A percentile compares a stretch with the other conserved stretches of the same genome.
These are phyloP conservation scores for Magallana nippona DNA, from an alignment of 2,888 invertebrate genomes.

Conservation along the genomic window DNA sequence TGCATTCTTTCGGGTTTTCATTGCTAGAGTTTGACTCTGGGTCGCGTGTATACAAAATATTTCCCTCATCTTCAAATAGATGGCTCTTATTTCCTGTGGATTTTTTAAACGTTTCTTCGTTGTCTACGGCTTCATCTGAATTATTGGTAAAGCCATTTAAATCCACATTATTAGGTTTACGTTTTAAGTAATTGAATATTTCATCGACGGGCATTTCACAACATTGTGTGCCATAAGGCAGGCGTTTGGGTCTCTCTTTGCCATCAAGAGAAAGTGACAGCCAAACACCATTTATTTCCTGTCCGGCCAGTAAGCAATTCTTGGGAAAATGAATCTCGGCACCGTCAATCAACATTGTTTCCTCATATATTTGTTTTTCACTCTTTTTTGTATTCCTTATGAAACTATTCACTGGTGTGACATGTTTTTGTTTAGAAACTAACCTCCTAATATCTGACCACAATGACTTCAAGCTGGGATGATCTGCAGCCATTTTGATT, in stretches of 20 bases:
- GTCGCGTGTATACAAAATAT: not conserved
- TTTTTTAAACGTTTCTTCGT: not conserved
- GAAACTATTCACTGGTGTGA: too few relatives aligned
- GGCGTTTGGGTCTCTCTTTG: not conserved
- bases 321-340: not conserved
- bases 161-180: not conserved
- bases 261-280: not conserved
- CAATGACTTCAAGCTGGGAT: too few relatives aligned
- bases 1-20: not conserved
- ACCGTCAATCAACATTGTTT: not conserved
- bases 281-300: conserved; percentile 1
- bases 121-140: not conserved
- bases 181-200: not conserved
- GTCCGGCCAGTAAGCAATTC: not conserved
- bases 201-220: not conserved
- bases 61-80: not conserved
- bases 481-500: too few relatives aligned
- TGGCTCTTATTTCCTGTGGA: not conserved
- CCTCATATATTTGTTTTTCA: not conserved
- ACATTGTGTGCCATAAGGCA: conserved; percentile 7
- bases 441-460: too few relatives aligned
- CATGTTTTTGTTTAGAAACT: too few relatives aligned
- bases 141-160: not conserved
- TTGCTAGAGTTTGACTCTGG: not conserved
- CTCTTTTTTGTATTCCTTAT: not conserved